A percentile compares a stretch with the other conserved stretches of the same genome.
Conservation (phyloP, 2,888 invertebrate genomes). For the Prosapia bicincta region DNA sequence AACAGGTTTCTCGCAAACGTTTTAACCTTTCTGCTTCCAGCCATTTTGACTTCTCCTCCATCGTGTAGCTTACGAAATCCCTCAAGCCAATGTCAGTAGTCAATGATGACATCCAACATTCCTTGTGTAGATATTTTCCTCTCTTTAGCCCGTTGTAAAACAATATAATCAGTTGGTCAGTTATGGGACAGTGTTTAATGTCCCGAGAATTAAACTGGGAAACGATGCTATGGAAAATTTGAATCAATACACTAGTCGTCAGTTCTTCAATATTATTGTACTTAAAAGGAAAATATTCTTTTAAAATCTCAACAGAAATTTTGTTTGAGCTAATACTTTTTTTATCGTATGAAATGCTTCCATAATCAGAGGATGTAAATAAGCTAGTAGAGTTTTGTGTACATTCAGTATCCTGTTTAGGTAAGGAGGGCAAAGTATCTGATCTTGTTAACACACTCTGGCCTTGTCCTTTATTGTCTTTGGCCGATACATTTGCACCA, state of each 20-base stretch:
- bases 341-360: neutral
- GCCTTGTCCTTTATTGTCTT: no score
- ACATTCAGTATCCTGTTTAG: no score
- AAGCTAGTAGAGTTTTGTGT: no score
- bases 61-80: constrained; percentile 14
- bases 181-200: neutral
- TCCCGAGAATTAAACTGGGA: neutral
- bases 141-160: neutral
- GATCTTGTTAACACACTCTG: no score
- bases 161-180: constrained; percentile 8
- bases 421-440: no score
- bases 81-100: constrained; percentile 1
- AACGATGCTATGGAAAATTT: neutral
- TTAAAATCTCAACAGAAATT: neutral
- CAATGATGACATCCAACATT: neutral
- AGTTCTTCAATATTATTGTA: neutral
- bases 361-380: neutral
- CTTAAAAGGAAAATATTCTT: neutral
- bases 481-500: no score
- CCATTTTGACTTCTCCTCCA: constrained; percentile 8
- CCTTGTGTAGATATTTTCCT: neutral
- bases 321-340: neutral
- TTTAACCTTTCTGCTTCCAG: neutral
- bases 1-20: neutral
- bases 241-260: neutral